Evolutionary conservation across 2,797 vertebrate species (phyloP).

Genomic region (Discoglossus pictus): DNA sequence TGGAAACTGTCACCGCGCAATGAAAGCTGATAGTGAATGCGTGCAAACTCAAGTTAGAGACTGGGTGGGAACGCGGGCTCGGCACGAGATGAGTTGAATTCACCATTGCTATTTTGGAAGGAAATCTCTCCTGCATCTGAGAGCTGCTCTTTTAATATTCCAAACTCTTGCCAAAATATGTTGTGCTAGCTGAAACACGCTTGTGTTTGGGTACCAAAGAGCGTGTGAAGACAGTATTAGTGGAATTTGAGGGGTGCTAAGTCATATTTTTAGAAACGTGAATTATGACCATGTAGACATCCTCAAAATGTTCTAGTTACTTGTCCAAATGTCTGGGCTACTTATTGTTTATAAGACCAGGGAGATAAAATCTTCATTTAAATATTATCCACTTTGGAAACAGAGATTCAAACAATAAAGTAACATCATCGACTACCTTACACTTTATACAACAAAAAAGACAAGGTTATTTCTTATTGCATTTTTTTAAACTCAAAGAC

Average conservation of each 20-base stretch:
- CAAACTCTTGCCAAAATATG: conserved; percentile 10
- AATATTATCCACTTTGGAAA: too few relatives aligned
- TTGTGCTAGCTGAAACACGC: conserved; percentile 6
- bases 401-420: too few relatives aligned
- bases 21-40: conserved; percentile 5
- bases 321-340: too few relatives aligned
- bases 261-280: conserved; percentile 5
- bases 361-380: too few relatives aligned
- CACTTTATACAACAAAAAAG: too few relatives aligned
- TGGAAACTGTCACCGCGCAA: not conserved
- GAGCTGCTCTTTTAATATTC: conserved; percentile 15
- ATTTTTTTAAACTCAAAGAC: too few relatives aligned
- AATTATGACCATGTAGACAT: too few relatives aligned
- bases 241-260: conserved; percentile 3
- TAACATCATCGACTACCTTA: too few relatives aligned
- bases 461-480: too few relatives aligned
- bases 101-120: not conserved
- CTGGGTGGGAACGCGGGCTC: conserved; percentile 4
- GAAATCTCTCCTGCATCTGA: not conserved
- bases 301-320: too few relatives aligned
- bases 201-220: conserved; percentile 9
- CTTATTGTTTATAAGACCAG: too few relatives aligned
- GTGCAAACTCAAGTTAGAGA: too few relatives aligned
- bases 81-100: not conserved
- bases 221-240: not conserved